A percentile compares a stretch with the other conserved stretches of the same genome.
Evolutionary conservation across 2,888 invertebrate species (phyloP).

Genomic region (Drosophila rubida): DNA sequence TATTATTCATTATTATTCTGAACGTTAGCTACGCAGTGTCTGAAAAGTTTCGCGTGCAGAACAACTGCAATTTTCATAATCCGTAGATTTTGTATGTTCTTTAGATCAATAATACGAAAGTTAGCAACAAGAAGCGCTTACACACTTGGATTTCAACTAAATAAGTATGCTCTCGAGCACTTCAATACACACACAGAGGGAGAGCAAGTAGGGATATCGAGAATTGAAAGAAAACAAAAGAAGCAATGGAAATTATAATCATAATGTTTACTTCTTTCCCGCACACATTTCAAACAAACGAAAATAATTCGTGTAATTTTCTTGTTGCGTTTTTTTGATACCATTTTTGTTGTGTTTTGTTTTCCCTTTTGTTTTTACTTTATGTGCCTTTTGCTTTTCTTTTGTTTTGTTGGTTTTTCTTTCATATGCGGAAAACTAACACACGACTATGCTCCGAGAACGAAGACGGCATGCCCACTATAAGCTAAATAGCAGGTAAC

Average conservation of each 20-base stretch:
- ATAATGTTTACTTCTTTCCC: constrained; percentile 23
- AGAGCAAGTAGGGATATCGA: constrained; percentile 18
- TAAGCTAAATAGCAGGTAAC: constrained; percentile 94
- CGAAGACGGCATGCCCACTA: constrained; percentile 94
- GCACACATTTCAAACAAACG: constrained; percentile 46
- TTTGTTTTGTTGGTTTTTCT: constrained; percentile 83
- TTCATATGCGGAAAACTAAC: constrained; percentile 85
- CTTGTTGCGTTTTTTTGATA: constrained; percentile 32
- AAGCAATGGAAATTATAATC: constrained; percentile 29
- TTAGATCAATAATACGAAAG: constrained; percentile 19
- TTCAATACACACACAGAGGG: constrained; percentile 53
- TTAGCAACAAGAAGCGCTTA: constrained; percentile 57
- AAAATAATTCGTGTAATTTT: constrained; percentile 66
- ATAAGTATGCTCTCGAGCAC: constrained; percentile 69
- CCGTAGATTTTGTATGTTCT: constrained; percentile 20
- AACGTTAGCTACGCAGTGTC: constrained; percentile 26
- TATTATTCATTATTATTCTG: constrained; percentile 59
- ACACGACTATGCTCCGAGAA: constrained; percentile 91
- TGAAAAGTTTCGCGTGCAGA: constrained; percentile 32
- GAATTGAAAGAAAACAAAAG: constrained; percentile 28
- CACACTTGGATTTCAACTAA: constrained; percentile 66
- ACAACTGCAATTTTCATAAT: constrained; percentile 15
- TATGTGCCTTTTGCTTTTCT: constrained; percentile 55
- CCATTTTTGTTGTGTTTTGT: constrained; percentile 52
- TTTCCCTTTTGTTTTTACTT: constrained; percentile 41